These are phyloP conservation scores for Andrena bucephala DNA, from an alignment of 2,888 invertebrate species.

Conservation along the genomic window DNA sequence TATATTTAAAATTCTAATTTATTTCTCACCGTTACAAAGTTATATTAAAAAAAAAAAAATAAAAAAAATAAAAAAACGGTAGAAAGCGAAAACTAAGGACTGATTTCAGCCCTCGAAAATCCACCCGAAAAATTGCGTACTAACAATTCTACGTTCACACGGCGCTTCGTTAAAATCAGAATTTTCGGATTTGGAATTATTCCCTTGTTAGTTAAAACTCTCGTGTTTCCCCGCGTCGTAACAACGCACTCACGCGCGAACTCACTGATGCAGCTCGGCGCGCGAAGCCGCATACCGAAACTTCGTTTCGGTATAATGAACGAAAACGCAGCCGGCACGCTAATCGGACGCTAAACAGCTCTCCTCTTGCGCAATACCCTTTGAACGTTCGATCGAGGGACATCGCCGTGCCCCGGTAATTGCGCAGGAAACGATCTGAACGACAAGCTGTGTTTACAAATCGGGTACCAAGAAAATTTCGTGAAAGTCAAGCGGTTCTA, in stretches of 20 bases:
- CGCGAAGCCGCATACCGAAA: not conserved
- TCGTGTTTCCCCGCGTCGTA: too few relatives aligned
- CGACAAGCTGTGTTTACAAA: not conserved
- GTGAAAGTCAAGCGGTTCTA: not conserved
- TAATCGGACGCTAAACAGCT: constrained; percentile 51
- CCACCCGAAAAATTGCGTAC: too few relatives aligned
- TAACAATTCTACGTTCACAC: too few relatives aligned
- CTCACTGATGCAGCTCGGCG: not conserved
- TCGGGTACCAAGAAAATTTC: not conserved
- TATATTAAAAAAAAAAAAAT: too few relatives aligned
- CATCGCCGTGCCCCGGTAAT: not conserved
- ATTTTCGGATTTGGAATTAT: too few relatives aligned
- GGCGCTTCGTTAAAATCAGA: too few relatives aligned
- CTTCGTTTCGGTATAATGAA: not conserved
- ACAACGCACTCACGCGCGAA: not conserved
- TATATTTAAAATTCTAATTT: too few relatives aligned
- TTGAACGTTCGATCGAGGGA: not conserved
- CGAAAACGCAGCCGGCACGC: constrained; percentile 16
- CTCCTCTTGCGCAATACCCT: constrained; percentile 25
- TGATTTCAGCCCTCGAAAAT: too few relatives aligned
- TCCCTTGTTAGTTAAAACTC: too few relatives aligned
- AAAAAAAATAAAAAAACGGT: too few relatives aligned
- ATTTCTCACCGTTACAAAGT: too few relatives aligned
- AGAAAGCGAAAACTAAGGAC: too few relatives aligned
- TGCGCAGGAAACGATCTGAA: not conserved